Evolutionary conservation across 2,113 vertebrate species (phyloP).

Genomic region (Reinhardtius hippoglossoides): DNA sequence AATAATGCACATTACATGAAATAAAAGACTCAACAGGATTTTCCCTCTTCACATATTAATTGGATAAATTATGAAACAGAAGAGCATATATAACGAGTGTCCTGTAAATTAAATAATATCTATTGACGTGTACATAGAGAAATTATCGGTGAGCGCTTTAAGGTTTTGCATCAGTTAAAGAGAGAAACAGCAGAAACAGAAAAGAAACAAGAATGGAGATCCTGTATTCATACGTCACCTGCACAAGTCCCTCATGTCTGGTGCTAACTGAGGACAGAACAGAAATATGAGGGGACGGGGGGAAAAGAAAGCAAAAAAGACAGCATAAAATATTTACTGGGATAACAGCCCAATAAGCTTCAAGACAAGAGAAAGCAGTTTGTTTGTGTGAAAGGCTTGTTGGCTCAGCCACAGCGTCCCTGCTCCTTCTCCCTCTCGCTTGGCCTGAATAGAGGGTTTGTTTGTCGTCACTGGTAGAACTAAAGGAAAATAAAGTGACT

Average conservation of each 20-base stretch:
- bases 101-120: no score
- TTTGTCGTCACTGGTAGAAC: conserved; percentile 62
- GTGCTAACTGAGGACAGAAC: conserved; percentile 8
- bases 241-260: not conserved
- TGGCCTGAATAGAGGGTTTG: conserved; percentile 64
- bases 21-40: no score
- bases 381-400: conserved; percentile 52
- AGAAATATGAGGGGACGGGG: not conserved
- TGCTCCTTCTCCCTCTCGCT: conserved; percentile 41
- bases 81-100: no score
- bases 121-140: no score
- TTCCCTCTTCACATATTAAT: no score
- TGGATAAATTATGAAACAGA: no score
- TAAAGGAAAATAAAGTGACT: conserved; percentile 65
- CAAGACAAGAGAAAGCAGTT: conserved; percentile 54
- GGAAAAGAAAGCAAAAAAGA: conserved; percentile 17
- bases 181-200: not conserved
- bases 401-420: conserved; percentile 66
- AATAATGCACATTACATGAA: no score
- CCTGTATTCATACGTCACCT: not conserved
- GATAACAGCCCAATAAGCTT: conserved; percentile 54
- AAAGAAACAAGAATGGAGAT: not conserved
- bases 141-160: no score
- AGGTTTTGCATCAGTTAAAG: not conserved
- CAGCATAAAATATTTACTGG: conserved; percentile 35